Evolutionary conservation across 2,797 vertebrate genomes (phyloP), one percentile per base, ranked within the genome.

Genomic region (Acanthiza pusilla): DNA sequence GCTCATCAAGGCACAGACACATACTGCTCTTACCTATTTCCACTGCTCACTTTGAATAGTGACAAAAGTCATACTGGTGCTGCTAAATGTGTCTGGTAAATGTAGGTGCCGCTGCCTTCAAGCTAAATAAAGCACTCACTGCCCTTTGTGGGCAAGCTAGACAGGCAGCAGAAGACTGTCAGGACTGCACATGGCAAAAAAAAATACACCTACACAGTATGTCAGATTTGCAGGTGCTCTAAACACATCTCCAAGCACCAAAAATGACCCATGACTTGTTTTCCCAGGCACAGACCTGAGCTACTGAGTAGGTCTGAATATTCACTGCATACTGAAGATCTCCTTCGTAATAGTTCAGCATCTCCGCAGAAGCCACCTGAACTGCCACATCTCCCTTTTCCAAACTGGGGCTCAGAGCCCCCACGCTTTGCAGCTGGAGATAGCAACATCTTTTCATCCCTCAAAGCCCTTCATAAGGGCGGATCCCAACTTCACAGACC

Each of bases 71-170:
- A 5, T 30, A 29, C 3, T 7, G 1, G 42, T 29, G 58, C 53
- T 9, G 2, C 10, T 25, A 36, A 34, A 48, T 0, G 5, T 29
- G 20, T 3, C 53, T 7, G 2, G 34, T 25, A 45, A 21, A 63
- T 0, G 10, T 23, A 17, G 1, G 18, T 5, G 9, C 16, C 0
- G 0, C 13, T 51, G 23, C 40, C 74, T 77, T 45, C 80, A 58
- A 73, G 48, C 23, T 34, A 50, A 77, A 70, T 21, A 58, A 61
- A 79, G 25, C 43, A 25, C 57, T 50, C 8, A 1, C 7, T 48
- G 38, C 43, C 21, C 75, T 83, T 65, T 16, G 18, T 7, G 32
- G 45, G 20, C 50, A 68, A 79, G 34, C 25, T 13, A 65, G 62
- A 45, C 30, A 40, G 42, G 60, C 21, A 85, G 55, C 70, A 93